phyloP scores from a whole-genome alignment of 35 echinoderm and acorn worm genomes.

The Heliocidaris erythrogramma region DNA sequence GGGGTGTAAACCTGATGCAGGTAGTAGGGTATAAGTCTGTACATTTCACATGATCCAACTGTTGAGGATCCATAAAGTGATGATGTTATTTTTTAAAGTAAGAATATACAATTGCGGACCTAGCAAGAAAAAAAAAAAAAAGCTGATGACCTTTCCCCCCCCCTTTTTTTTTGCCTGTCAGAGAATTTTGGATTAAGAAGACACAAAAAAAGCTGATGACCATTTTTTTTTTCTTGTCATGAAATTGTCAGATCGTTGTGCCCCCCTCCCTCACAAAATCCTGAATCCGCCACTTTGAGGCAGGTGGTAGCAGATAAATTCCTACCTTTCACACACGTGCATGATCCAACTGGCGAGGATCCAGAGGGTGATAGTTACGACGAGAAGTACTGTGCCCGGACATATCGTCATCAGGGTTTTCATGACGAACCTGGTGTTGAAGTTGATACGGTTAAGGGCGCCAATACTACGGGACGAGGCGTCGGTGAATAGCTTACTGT shows the following conservation, averaged over 20 bases:
- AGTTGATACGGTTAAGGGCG: constrained; percentile 98
- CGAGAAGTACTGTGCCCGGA: constrained; percentile 95
- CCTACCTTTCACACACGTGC: constrained; percentile 98
- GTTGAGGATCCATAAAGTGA: constrained; percentile 97
- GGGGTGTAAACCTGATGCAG: background rate
- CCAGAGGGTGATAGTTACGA: constrained; percentile 98
- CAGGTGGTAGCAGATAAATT: background rate
- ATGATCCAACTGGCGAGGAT: constrained; percentile 99
- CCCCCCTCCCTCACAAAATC: no score
- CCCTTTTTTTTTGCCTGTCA: no score
- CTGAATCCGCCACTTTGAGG: no score
- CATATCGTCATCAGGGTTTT: constrained; percentile 99
- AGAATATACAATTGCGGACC: no score
- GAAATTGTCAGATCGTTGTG: no score
- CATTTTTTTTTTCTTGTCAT: no score
- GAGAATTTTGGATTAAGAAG: no score
- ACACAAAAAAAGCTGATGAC: no score
- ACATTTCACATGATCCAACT: constrained; percentile 99
- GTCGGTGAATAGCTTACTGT: constrained; percentile 99
- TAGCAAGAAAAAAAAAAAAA: no score
- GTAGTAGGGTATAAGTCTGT: background rate
- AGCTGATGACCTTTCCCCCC: no score
- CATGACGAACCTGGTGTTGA: constrained; percentile 98
- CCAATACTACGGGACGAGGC: constrained; percentile 98
- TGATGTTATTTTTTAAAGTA: background rate